phyloP scores from a whole-genome alignment of 2,113 vertebrate species.

The Trinectes maculatus region DNA sequence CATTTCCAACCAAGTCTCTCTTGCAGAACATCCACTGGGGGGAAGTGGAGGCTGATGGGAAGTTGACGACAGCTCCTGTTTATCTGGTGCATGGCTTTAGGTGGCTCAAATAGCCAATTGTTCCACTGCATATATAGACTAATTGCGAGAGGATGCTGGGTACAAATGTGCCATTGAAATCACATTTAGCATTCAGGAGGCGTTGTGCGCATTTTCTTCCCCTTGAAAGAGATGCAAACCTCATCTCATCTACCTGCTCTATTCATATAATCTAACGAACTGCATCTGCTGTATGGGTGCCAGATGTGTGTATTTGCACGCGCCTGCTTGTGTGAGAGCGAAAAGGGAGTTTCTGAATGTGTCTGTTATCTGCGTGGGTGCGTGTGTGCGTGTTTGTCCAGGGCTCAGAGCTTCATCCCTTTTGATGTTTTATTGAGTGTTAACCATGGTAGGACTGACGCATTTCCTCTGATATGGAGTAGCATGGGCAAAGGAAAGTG shows the following conservation, averaged over 20 bases:
- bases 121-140: slow-evolving; percentile 17
- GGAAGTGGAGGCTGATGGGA: slow-evolving; percentile 63
- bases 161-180: slow-evolving; percentile 40
- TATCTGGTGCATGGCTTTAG: slow-evolving; percentile 35
- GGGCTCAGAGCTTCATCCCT: slow-evolving; percentile 63
- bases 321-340: slow-evolving; percentile 13
- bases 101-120: slow-evolving; percentile 46
- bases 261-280: slow-evolving; percentile 50
- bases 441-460: slow-evolving; percentile 68
- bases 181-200: slow-evolving; percentile 44
- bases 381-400: slow-evolving; percentile 68
- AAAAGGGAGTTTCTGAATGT: slow-evolving; percentile 39
- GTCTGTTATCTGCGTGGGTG: slow-evolving; percentile 63
- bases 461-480: slow-evolving; percentile 62
- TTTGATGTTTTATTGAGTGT: slow-evolving; percentile 81
- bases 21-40: slow-evolving; percentile 58
- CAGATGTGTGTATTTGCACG: background rate
- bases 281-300: slow-evolving; percentile 17
- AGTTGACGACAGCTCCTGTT: slow-evolving; percentile 68
- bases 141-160: slow-evolving; percentile 22
- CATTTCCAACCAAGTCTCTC: slow-evolving; percentile 54
- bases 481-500: slow-evolving; percentile 59
- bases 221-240: slow-evolving; percentile 37
- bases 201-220: slow-evolving; percentile 16
- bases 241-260: slow-evolving; percentile 38